Percentiles rank a stretch among this genome's conserved stretches.
These are phyloP conservation scores for Darwinula stevensoni DNA, from an alignment of 2,888 invertebrate genomes.

Conservation along the genomic window DNA sequence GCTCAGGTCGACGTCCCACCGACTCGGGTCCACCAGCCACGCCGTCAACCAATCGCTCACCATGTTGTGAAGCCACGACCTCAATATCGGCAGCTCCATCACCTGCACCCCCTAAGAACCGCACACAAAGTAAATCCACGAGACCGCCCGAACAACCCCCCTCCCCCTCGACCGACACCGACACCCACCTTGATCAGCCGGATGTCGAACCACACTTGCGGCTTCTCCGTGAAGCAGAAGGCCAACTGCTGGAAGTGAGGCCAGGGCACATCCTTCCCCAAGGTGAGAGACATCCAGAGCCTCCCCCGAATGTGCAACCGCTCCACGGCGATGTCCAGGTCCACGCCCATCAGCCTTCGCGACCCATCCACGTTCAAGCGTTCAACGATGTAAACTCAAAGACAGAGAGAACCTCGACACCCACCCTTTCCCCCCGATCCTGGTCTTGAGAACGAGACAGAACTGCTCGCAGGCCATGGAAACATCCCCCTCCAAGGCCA, in stretches of 20 bases:
- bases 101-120: constrained; percentile 17
- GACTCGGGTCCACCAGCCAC: constrained; percentile 20
- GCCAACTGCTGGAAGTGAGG: constrained; percentile 22
- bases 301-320: constrained; percentile 20
- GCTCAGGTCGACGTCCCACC: constrained; percentile 13
- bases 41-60: constrained; percentile 21
- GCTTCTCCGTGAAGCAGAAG: constrained; percentile 21
- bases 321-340: constrained; percentile 21
- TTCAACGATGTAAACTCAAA: too few species aligned
- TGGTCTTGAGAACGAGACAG: constrained; percentile 20
- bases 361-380: too few species aligned
- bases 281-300: constrained; percentile 18
- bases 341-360: too few species aligned
- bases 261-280: constrained; percentile 21
- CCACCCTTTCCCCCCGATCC: constrained; percentile 18
- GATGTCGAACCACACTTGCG: constrained; percentile 24
- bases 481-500: constrained; percentile 21
- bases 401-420: constrained; percentile 7
- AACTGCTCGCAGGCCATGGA: constrained; percentile 22
- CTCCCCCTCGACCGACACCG: too few species aligned
- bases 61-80: constrained; percentile 23
- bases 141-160: too few species aligned
- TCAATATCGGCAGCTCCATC: constrained; percentile 24
- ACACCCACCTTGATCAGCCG: constrained; percentile 15
- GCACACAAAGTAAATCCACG: background rate